Evolutionary conservation across 2,797 vertebrate genomes (phyloP).

Genomic region (Catamblyrhynchus diadema): DNA sequence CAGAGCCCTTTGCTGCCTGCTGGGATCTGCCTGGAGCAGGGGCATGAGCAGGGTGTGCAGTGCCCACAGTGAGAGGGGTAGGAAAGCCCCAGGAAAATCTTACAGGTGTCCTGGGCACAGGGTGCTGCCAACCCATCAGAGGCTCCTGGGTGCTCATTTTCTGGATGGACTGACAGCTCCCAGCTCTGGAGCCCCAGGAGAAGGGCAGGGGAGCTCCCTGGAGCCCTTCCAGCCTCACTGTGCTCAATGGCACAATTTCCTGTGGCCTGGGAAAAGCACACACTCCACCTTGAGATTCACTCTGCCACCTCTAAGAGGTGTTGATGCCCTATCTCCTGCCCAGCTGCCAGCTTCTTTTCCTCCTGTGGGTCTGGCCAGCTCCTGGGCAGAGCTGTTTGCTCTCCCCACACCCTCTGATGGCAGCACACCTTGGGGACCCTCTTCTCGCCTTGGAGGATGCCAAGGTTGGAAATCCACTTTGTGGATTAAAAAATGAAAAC

Average conservation of each 20-base stretch:
- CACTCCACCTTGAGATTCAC: not conserved
- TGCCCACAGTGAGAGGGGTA: rapidly evolving
- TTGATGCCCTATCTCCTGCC: not conserved
- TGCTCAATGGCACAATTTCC: not conserved
- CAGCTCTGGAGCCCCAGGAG: not conserved
- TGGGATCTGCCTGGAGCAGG: not conserved
- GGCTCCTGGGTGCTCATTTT: not conserved
- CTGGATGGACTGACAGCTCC: not conserved
- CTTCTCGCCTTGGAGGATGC: not conserved
- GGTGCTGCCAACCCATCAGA: not conserved
- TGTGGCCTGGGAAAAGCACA: not conserved
- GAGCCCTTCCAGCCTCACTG: not conserved
- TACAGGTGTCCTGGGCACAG: not conserved
- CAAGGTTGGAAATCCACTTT: not conserved
- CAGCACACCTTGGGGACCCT: not conserved
- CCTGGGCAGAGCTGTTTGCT: not conserved
- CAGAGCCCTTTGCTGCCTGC: not conserved
- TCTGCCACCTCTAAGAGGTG: not conserved
- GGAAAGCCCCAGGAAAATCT: not conserved
- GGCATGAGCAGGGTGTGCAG: not conserved
- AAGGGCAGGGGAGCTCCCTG: not conserved
- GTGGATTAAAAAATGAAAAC: not conserved
- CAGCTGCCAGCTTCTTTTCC: not conserved
- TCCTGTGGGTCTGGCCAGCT: not conserved
- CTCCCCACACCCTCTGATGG: not conserved